Conservation (phyloP, 2,888 invertebrate genomes). For the Hetaerina titia region DNA sequence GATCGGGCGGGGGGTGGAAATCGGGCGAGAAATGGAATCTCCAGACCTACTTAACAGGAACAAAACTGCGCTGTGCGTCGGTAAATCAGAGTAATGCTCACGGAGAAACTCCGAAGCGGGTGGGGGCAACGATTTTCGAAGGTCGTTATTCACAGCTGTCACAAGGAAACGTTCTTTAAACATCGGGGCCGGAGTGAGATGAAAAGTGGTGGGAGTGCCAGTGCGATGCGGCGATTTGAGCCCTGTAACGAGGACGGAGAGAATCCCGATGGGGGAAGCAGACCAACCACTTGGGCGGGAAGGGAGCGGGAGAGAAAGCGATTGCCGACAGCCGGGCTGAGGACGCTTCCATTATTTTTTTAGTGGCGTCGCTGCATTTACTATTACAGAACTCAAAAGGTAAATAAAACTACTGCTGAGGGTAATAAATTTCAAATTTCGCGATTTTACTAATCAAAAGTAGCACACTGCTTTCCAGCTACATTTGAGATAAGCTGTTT, state of each 20-base stretch:
- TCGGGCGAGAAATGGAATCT: not conserved
- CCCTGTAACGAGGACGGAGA: not conserved
- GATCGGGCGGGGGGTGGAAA: not conserved
- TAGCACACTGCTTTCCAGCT: too few relatives aligned
- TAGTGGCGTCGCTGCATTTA: too few relatives aligned
- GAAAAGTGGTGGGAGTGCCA: not conserved
- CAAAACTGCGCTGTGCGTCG: not conserved
- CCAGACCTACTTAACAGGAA: not conserved
- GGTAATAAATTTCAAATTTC: too few relatives aligned
- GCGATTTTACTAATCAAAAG: too few relatives aligned
- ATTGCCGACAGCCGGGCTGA: too few relatives aligned
- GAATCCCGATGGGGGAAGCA: too few relatives aligned
- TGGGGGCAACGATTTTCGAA: not conserved
- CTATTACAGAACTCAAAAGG: too few relatives aligned
- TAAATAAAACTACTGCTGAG: too few relatives aligned
- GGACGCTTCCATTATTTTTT: too few relatives aligned
- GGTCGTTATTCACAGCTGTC: conserved; percentile 12
- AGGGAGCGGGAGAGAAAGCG: too few relatives aligned
- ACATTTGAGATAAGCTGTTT: too few relatives aligned
- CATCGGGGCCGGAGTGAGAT: not conserved
- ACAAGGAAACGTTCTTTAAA: not conserved
- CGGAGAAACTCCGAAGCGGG: not conserved
- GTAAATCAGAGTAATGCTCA: not conserved
- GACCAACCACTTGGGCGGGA: too few relatives aligned
- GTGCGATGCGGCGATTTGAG: not conserved